phyloP scores from a whole-genome alignment of 2,888 invertebrate genomes.

The Magallana nippona region DNA sequence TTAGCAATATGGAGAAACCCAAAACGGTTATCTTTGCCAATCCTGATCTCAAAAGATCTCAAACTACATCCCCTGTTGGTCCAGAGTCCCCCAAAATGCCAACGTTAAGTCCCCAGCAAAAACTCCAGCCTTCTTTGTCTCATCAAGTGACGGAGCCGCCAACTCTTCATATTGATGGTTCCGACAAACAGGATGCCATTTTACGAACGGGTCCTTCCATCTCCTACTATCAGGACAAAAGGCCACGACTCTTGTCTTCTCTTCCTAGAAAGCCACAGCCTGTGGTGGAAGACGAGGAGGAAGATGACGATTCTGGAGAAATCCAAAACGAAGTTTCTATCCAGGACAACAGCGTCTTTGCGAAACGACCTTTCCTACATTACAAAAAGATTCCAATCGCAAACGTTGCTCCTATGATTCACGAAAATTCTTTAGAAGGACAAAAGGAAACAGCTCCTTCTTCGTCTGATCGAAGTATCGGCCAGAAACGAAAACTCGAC shows the following conservation, averaged over 20 bases:
- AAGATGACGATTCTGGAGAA: constrained; percentile 49
- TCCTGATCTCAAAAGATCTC: constrained; percentile 39
- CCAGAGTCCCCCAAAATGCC: constrained; percentile 76
- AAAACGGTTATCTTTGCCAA: constrained; percentile 30
- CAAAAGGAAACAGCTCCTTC: constrained; percentile 2
- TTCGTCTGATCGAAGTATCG: not conserved
- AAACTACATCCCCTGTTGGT: constrained; percentile 51
- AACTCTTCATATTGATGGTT: constrained; percentile 58
- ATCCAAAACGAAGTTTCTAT: constrained; percentile 54
- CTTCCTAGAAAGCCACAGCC: constrained; percentile 29
- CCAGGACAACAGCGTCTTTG: constrained; percentile 38
- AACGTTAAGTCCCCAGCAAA: constrained; percentile 73
- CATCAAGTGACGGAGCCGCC: constrained; percentile 68
- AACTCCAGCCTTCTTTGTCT: constrained; percentile 57
- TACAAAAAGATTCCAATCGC: constrained; percentile 54
- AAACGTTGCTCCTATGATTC: constrained; percentile 56
- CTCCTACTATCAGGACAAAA: constrained; percentile 16
- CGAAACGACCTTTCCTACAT: constrained; percentile 39
- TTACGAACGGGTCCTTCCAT: not conserved
- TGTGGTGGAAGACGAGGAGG: constrained; percentile 38
- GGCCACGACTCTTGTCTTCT: constrained; percentile 34
- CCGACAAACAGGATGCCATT: constrained; percentile 24
- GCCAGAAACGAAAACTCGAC: constrained; percentile 13
- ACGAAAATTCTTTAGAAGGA: constrained; percentile 30
- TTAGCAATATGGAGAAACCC: constrained; percentile 48